A percentile compares a stretch with the other conserved stretches of the same genome.
Evolutionary conservation across 2,888 invertebrate species (phyloP).

Genomic region (Perizoma affinitatum): DNA sequence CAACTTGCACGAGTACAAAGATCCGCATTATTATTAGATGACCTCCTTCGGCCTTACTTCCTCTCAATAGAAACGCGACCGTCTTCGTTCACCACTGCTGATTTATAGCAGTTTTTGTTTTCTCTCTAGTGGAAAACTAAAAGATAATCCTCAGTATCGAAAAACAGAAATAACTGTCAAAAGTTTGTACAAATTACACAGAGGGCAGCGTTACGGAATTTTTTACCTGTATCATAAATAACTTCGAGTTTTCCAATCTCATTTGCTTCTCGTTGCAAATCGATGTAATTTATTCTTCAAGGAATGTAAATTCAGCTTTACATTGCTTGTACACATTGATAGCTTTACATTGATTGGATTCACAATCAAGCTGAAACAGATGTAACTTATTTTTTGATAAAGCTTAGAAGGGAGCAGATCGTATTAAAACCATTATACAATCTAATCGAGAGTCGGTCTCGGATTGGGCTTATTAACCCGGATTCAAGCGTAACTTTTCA

Average conservation of each 20-base stretch:
- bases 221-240: conserved; percentile 30
- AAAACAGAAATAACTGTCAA: conserved; percentile 31
- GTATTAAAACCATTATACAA: conserved; percentile 12
- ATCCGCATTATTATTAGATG: conserved; percentile 40
- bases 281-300: conserved; percentile 21
- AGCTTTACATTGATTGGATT: conserved; percentile 16
- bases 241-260: conserved; percentile 37
- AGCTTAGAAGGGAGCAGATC: conserved; percentile 4
- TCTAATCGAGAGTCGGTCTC: conserved; percentile 25
- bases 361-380: conserved; percentile 1
- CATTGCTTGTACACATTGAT: too few species aligned
- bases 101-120: conserved; percentile 58
- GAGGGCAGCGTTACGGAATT: conserved; percentile 21
- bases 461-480: conserved; percentile 23
- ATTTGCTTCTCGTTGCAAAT: conserved; percentile 17
- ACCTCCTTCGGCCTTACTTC: conserved; percentile 35
- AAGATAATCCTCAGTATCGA: conserved; percentile 30
- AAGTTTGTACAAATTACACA: conserved; percentile 33
- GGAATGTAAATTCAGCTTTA: too few species aligned
- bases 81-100: conserved; percentile 36
- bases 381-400: not conserved
- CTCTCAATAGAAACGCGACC: conserved; percentile 21
- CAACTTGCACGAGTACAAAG: conserved; percentile 34
- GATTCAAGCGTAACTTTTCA: conserved; percentile 45
- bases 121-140: conserved; percentile 41